Percentiles rank a stretch among this genome's conserved stretches.
Evolutionary conservation across 2,888 invertebrate species (phyloP).

Genomic region (Phyto melanocephala): DNA sequence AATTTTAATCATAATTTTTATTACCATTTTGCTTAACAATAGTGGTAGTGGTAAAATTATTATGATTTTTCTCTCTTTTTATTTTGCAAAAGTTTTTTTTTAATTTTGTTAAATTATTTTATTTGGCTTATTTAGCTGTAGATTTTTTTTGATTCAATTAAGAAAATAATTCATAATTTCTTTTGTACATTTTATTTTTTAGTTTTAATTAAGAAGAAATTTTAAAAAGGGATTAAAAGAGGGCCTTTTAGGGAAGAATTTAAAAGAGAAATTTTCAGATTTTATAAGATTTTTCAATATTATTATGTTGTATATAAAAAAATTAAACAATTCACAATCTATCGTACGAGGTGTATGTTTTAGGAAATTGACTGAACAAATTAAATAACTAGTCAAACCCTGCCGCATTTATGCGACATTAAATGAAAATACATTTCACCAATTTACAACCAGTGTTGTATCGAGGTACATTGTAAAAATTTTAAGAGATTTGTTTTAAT

Average conservation of each 20-base stretch:
- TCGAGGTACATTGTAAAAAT: too few species aligned
- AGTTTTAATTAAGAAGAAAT: not conserved
- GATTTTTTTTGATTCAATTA: conserved; percentile 60
- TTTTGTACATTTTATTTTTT: conserved; percentile 9
- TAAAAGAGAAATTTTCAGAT: not conserved
- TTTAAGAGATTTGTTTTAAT: too few species aligned
- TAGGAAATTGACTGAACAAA: too few species aligned
- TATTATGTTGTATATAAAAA: too few species aligned
- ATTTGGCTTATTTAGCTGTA: conserved; percentile 78
- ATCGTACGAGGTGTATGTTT: too few species aligned
- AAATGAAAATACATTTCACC: too few species aligned
- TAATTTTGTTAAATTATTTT: conserved; percentile 63
- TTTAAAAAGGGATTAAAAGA: not conserved
- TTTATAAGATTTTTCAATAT: not conserved
- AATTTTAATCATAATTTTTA: conserved; percentile 48
- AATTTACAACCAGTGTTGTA: too few species aligned
- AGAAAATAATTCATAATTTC: not conserved
- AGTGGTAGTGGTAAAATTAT: conserved; percentile 46
- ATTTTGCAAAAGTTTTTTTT: conserved; percentile 29
- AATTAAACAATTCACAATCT: too few species aligned
- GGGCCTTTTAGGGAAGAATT: not conserved
- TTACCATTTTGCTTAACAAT: conserved; percentile 33
- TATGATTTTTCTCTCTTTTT: conserved; percentile 34
- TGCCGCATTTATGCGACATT: too few species aligned
- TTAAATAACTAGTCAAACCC: too few species aligned